Evolutionary conservation across 2,797 vertebrate species (phyloP).

Genomic region (Phaenicophaeus curvirostris): DNA sequence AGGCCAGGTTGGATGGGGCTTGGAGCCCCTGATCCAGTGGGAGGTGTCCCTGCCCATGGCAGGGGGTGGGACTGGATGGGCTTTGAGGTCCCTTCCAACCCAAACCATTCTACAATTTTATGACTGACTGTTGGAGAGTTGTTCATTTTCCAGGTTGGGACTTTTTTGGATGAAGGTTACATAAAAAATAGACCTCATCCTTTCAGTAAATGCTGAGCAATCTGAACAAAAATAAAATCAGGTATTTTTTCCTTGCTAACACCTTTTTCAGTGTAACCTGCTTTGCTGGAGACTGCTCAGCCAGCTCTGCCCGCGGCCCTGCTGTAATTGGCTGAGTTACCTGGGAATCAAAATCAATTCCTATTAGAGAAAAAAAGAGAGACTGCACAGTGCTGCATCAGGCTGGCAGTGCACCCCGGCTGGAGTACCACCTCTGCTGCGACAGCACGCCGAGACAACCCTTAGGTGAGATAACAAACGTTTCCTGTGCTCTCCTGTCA

Average conservation of each 20-base stretch:
- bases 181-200: neutral
- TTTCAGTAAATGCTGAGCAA: neutral
- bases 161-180: neutral
- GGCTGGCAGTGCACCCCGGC: neutral
- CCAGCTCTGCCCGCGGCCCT: neutral
- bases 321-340: neutral
- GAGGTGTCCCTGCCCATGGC: no score
- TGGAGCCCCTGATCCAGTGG: no score
- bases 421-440: neutral
- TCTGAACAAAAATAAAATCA: neutral
- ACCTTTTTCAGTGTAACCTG: neutral
- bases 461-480: neutral
- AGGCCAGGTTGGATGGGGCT: no score
- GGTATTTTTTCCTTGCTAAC: neutral
- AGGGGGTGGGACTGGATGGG: no score
- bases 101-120: no score
- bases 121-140: neutral
- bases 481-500: accelerated
- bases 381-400: neutral
- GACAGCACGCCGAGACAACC: accelerated
- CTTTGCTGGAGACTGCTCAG: neutral
- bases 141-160: neutral
- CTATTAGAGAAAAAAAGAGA: neutral
- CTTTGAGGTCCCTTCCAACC: no score
- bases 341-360: neutral